Percentiles rank a stretch among this genome's conserved stretches.
Conservation (phyloP, 2,113 vertebrate genomes). For the Elephas maximus region DNA sequence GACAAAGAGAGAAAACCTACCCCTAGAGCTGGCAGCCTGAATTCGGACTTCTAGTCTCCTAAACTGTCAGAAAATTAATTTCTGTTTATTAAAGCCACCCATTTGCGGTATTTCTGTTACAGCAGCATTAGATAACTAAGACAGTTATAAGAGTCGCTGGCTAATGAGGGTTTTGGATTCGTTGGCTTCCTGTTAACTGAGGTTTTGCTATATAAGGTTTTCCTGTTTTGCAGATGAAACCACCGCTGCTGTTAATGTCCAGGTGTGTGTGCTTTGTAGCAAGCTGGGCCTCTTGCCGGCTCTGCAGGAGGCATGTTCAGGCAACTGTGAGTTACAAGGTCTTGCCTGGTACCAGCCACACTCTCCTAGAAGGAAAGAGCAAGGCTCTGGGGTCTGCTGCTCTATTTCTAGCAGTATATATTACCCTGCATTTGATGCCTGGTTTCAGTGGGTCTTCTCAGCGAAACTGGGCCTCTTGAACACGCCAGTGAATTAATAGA, state of each 20-base stretch:
- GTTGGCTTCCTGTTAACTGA: constrained; percentile 17
- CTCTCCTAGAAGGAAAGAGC: background rate
- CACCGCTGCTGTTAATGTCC: background rate
- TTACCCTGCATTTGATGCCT: background rate
- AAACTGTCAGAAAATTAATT: no score
- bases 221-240: constrained; percentile 66
- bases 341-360: background rate
- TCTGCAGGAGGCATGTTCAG: no score
- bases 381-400: background rate
- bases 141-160: background rate
- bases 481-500: background rate
- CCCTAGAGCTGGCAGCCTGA: no score
- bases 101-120: no score
- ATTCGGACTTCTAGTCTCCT: no score
- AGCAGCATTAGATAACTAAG: no score
- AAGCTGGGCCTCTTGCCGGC: rapidly evolving
- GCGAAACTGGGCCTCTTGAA: background rate
- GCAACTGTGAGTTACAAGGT: no score
- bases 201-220: constrained; percentile 46
- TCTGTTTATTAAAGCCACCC: no score
- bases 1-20: no score
- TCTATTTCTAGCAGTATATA: no score
- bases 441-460: background rate
- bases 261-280: background rate
- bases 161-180: background rate